These are phyloP conservation scores for Okapia johnstoni DNA, from an alignment of 2,113 vertebrate genomes.

Conservation along the genomic window DNA sequence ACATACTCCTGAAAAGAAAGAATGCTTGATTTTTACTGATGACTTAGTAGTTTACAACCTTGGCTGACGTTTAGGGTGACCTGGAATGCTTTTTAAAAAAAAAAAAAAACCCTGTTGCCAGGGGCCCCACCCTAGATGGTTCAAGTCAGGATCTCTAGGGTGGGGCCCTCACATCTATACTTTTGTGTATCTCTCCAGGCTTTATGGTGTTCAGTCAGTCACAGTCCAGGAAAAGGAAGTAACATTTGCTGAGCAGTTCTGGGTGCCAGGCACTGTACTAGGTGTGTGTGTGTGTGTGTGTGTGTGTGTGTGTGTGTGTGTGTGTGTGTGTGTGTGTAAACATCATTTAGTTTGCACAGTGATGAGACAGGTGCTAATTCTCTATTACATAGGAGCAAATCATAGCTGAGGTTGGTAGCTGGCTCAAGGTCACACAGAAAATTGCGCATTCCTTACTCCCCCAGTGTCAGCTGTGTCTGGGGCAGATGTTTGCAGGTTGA, in stretches of 20 bases:
- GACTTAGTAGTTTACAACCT: neutral
- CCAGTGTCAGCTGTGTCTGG: neutral
- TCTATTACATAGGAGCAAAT: neutral
- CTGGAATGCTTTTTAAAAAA: neutral
- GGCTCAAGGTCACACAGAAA: constrained; percentile 28
- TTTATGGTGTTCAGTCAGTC: neutral
- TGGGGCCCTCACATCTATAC: neutral
- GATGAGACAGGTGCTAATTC: neutral
- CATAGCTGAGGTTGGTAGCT: neutral
- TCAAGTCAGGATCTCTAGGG: neutral
- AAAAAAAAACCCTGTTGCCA: neutral
- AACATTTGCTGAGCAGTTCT: neutral
- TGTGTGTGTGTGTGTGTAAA: neutral
- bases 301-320: neutral
- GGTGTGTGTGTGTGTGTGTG: neutral
- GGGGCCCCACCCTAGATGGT: neutral
- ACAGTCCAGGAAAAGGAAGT: neutral
- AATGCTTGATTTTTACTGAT: neutral
- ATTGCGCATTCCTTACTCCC: no score
- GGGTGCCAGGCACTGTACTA: neutral
- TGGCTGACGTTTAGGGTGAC: neutral
- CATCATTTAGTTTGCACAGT: neutral
- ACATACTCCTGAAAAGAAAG: neutral
- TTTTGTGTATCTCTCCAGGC: neutral
- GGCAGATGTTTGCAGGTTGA: neutral